phyloP scores from a whole-genome alignment of 92 coral and sea anemone genomes.

The Anthopleura xanthogrammica region DNA sequence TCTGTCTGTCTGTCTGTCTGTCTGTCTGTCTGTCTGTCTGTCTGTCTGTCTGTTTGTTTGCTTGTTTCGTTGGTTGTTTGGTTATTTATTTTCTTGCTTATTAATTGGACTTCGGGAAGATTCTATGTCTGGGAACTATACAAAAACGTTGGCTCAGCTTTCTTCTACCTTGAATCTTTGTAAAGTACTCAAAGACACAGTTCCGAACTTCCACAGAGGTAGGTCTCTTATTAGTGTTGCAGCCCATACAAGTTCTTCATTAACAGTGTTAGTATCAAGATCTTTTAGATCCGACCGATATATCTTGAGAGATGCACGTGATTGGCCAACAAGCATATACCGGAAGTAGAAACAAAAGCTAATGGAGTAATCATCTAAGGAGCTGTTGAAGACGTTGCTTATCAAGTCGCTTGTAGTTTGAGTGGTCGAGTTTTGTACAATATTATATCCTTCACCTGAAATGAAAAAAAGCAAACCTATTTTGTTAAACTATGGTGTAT shows the following conservation, averaged over 20 bases:
- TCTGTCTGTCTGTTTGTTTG: too few species aligned
- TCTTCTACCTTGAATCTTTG: not conserved
- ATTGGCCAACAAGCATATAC: not conserved
- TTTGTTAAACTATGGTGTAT: too few species aligned
- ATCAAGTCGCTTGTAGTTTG: not conserved
- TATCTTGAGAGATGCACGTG: not conserved
- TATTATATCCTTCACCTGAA: not conserved
- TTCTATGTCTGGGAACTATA: too few species aligned
- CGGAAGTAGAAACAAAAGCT: not conserved
- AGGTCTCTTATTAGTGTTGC: not conserved
- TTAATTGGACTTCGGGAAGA: too few species aligned
- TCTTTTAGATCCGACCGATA: not conserved
- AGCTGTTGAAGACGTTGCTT: not conserved
- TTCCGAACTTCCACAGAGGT: not conserved
- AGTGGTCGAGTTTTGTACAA: not conserved
- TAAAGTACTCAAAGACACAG: not conserved
- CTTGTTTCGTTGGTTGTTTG: too few species aligned
- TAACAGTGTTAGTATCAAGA: not conserved
- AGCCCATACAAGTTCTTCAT: not conserved
- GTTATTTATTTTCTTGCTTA: too few species aligned
- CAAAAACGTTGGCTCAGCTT: too few species aligned
- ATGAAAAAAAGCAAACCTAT: too few species aligned
- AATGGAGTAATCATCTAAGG: not conserved
- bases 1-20: too few species aligned
- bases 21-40: too few species aligned